Conservation (phyloP, 2,113 vertebrate species). For the Sebastes schlegelii region DNA sequence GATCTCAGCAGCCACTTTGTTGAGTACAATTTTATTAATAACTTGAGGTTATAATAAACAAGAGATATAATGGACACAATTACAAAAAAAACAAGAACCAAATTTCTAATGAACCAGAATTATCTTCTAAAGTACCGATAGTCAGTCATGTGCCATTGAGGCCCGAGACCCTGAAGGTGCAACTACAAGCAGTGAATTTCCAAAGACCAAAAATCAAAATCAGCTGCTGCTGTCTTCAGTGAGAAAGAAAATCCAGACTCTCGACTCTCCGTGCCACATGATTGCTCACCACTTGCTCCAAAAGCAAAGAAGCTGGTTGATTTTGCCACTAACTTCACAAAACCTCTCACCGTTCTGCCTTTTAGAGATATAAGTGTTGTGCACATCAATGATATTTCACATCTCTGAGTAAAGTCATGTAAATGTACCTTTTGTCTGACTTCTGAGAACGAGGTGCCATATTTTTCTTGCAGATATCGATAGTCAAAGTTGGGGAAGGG, state of each 20-base stretch:
- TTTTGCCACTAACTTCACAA: neutral
- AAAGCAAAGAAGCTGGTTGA: neutral
- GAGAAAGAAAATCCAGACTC: neutral
- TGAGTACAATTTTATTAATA: neutral
- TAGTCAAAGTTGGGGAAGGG: constrained; percentile 98
- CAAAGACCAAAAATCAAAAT: neutral
- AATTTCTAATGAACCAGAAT: neutral
- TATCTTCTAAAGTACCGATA: neutral
- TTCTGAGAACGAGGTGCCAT: constrained; percentile 87
- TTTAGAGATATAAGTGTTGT: too few species aligned
- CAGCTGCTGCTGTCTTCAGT: neutral
- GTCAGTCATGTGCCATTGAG: neutral
- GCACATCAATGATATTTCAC: neutral
- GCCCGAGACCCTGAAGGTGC: neutral
- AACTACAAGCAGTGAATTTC: neutral
- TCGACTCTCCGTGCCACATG: neutral
- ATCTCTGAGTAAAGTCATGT: neutral
- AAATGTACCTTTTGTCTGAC: constrained; percentile 88
- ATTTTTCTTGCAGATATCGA: constrained; percentile 95
- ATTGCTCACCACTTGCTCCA: constrained; percentile 1
- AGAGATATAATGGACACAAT: neutral
- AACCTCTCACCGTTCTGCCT: neutral
- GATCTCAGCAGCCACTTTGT: neutral
- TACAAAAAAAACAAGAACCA: neutral
- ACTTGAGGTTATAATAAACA: neutral